A percentile compares a stretch with the other conserved stretches of the same genome.
Evolutionary conservation across 2,888 invertebrate genomes (phyloP).

Genomic region (Drosophila meridiana): DNA sequence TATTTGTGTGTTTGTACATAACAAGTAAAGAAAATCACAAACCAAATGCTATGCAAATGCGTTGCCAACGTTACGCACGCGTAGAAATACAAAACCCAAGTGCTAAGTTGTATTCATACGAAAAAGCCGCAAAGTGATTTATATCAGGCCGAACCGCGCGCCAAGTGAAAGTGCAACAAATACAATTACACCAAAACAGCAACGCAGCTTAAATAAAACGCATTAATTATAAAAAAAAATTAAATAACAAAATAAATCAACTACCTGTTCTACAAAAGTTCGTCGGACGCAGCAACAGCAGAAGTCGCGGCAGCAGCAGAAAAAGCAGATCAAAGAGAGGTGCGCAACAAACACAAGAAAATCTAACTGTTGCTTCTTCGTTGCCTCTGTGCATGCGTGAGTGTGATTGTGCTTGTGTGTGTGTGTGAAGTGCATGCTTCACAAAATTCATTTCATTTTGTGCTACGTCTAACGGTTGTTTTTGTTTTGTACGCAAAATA

Average conservation of each 20-base stretch:
- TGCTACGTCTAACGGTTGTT: constrained; percentile 36
- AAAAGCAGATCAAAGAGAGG: constrained; percentile 25
- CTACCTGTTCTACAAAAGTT: constrained; percentile 49
- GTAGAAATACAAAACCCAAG: constrained; percentile 48
- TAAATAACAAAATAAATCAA: constrained; percentile 17
- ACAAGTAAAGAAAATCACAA: constrained; percentile 48
- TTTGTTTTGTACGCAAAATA: constrained; percentile 9
- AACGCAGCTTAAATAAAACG: constrained; percentile 3
- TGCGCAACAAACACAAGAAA: constrained; percentile 36
- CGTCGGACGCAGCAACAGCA: constrained; percentile 20
- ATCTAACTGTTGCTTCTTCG: constrained; percentile 55
- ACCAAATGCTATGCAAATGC: constrained; percentile 49
- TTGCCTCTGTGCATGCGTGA: not conserved
- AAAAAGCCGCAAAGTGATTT: constrained; percentile 46
- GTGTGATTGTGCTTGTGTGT: constrained; percentile 26
- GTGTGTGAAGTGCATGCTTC: constrained; percentile 37
- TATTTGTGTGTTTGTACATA: constrained; percentile 12
- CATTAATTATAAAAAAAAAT: not conserved
- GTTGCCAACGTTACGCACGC: constrained; percentile 68
- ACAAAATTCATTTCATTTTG: constrained; percentile 35
- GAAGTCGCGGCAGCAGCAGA: constrained; percentile 18
- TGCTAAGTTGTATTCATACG: constrained; percentile 12
- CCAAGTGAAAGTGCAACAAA: constrained; percentile 55
- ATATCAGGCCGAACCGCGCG: constrained; percentile 21
- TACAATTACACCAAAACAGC: constrained; percentile 16